Conservation (phyloP, 1,140 invertebrate genomes). For the Bombyx mandarina region DNA sequence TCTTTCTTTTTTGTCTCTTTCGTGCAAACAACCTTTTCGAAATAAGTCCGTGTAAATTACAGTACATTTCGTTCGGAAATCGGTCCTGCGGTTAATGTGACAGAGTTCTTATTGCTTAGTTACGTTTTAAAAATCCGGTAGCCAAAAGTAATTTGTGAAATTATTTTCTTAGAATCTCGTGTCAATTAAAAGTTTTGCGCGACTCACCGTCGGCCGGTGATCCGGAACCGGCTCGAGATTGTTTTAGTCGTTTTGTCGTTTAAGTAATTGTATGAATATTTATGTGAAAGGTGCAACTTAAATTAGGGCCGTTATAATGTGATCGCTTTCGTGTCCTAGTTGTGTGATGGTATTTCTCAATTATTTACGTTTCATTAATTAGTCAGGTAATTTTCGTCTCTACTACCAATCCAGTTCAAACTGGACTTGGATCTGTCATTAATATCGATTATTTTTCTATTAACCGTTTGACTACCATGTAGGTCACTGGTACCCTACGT, state of each 20-base stretch:
- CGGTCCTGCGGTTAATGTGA: slow-evolving; percentile 20
- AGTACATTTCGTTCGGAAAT: background rate
- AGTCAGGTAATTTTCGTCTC: background rate
- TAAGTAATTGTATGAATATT: background rate
- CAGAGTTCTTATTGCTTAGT: slow-evolving; percentile 34
- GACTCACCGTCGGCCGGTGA: slow-evolving; percentile 26
- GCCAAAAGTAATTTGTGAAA: slow-evolving; percentile 69
- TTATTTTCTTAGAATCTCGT: slow-evolving; percentile 62
- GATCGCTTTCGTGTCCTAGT: too few species aligned
- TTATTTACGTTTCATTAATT: background rate
- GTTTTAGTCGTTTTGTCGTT: background rate
- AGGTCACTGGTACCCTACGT: too few species aligned
- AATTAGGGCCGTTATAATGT: too few species aligned
- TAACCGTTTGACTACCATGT: too few species aligned
- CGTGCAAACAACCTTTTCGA: slow-evolving; percentile 31
- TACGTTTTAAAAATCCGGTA: slow-evolving; percentile 60
- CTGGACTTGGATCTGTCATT: too few species aligned
- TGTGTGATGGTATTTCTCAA: too few species aligned
- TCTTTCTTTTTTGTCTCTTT: slow-evolving; percentile 24
- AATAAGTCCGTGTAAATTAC: slow-evolving; percentile 2
- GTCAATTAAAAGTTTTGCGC: slow-evolving; percentile 50
- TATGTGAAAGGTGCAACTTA: background rate
- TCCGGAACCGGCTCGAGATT: slow-evolving; percentile 6
- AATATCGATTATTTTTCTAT: background rate
- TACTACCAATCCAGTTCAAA: background rate